A percentile compares a stretch with the other conserved stretches of the same genome.
These are phyloP conservation scores for Hemibagrus wyckioides DNA, from an alignment of 2,113 vertebrate species.

Conservation along the genomic window DNA sequence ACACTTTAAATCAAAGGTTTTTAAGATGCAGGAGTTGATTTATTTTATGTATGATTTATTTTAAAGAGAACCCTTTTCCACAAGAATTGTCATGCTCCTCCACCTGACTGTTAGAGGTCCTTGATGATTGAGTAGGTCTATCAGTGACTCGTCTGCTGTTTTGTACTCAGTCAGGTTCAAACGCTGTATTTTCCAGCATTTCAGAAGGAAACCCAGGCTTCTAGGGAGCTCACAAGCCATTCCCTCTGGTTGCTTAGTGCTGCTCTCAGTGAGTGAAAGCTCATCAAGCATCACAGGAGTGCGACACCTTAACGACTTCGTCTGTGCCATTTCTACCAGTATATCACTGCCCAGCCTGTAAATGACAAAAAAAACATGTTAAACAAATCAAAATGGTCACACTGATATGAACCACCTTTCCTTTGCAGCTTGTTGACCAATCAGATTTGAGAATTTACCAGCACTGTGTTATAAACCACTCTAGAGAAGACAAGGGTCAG, in stretches of 20 bases:
- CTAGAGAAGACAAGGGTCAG: not conserved
- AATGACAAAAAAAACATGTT: not conserved
- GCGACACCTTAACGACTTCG: not conserved
- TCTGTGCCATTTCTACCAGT: constrained; percentile 16
- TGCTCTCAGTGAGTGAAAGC: constrained; percentile 35
- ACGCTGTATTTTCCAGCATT: constrained; percentile 41
- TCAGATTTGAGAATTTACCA: no score
- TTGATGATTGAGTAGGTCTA: constrained; percentile 31
- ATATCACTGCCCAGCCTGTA: constrained; percentile 48
- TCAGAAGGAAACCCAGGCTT: constrained; percentile 43
- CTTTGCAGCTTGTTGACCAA: not conserved
- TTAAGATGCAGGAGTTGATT: not conserved
- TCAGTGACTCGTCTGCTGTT: constrained; percentile 21
- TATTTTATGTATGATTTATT: not conserved
- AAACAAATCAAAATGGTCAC: not conserved
- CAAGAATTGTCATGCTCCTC: not conserved
- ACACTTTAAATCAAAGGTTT: not conserved
- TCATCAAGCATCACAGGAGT: constrained; percentile 30
- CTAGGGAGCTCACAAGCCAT: constrained; percentile 21
- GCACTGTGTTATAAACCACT: not conserved
- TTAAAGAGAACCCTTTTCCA: not conserved
- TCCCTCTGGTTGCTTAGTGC: not conserved
- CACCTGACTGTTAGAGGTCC: constrained; percentile 40
- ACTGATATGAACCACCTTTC: not conserved
- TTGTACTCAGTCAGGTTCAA: constrained; percentile 46